Base-by-base conservation (phyloP, 1,140 invertebrate genomes). In the Heliothis subflexa region DNA sequence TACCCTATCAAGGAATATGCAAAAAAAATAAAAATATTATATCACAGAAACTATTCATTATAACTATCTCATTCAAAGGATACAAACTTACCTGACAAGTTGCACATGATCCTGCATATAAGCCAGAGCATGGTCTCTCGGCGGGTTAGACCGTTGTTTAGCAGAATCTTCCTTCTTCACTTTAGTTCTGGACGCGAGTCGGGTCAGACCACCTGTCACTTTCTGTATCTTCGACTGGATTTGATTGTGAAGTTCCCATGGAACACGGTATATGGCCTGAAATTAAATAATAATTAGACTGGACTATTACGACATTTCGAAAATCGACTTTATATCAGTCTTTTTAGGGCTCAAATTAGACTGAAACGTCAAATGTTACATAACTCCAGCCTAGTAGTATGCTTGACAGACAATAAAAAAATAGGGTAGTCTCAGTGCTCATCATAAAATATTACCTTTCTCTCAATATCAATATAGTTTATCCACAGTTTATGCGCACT, bases 141-240 rank as follows among this genome's bases (percentile, higher is more conserved):
- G 90, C 18, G 91, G 84, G 47, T 90, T 89, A 2, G 90, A 81
- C 2, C 93, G 83, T 18, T 89, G 87, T 62, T 93, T 95, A 0
- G 95, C 90, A 50, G 96, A 95, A 50, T 97, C 96, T 72, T 97
- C 96, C 78, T 96, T 96, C 85, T 97, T 97, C 0, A 98, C 97
- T 94, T 98, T 98, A 2, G 97, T 98, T 57, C 98, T 95, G 76
- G 97, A 98, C 0, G 98, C 98, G 25, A 99, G 94, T 72, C 98
- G 96, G 0, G 98, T 98, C 64, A 98, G 94, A 10, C 98, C 98
- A 25, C 98, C 98, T 0, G 98, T 99, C 2, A 99, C 98, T 93
- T 99, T 99, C 91, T 99, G 98, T 62, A 99, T 98, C 96, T 99
- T 99, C 68, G 98, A 98, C 91, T 99, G 98, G 21, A 99, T 98